Conservation (phyloP, 2,113 vertebrate species). For the Prietella phreatophila region DNA sequence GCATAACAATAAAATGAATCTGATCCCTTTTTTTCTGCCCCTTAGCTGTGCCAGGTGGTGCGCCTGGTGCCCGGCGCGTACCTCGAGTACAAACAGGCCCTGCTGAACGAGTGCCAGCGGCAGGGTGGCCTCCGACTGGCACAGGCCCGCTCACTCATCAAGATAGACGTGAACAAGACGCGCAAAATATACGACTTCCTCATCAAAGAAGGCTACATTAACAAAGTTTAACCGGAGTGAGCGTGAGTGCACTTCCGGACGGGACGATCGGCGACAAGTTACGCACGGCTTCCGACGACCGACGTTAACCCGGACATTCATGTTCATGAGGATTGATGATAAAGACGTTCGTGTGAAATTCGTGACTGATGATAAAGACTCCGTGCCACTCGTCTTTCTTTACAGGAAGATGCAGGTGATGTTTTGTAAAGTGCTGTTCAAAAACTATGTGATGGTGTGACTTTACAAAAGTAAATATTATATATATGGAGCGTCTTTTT, state of each 20-base stretch:
- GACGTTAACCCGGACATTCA: not conserved
- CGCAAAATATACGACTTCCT: conserved; percentile 99
- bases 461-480: not conserved
- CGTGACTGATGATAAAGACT: not conserved
- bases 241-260: not conserved
- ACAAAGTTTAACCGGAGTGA: conserved; percentile 77
- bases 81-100: conserved; percentile 95
- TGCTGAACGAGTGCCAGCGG: conserved; percentile 91
- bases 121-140: conserved; percentile 94
- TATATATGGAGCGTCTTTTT: not conserved
- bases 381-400: not conserved
- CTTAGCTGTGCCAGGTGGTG: conserved; percentile 95
- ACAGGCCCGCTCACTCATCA: conserved; percentile 94
- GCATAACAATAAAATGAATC: not conserved
- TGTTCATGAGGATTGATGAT: not conserved
- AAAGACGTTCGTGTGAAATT: not conserved
- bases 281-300: not conserved
- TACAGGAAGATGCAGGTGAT: not conserved
- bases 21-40: conserved; percentile 15
- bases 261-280: conserved; percentile 7
- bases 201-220: conserved; percentile 94
- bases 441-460: not conserved
- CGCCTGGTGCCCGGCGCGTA: conserved; percentile 96
- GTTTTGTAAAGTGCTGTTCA: not conserved
- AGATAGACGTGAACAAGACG: conserved; percentile 99